Conservation (phyloP, 2,113 vertebrate genomes). For the Cettia cetti region DNA sequence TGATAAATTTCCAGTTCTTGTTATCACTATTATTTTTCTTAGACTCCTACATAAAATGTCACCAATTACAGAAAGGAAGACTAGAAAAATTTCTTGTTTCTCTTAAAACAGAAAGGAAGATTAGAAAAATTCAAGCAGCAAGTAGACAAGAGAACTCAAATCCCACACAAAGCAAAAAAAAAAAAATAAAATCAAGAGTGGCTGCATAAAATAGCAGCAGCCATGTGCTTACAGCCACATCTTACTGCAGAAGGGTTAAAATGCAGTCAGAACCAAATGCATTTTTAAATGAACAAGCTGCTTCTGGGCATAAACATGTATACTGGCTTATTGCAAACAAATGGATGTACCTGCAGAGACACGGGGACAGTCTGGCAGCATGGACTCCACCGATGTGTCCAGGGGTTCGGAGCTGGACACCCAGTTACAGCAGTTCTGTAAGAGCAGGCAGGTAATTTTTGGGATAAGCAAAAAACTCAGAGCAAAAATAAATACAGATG, state of each 20-base stretch:
- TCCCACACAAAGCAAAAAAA: neutral
- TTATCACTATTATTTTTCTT: neutral
- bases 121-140: neutral
- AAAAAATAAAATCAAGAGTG: neutral
- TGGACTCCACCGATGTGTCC: slow-evolving; percentile 89
- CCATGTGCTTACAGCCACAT: neutral
- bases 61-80: neutral
- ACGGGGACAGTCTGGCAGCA: slow-evolving; percentile 92
- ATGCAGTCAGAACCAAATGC: neutral
- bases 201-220: neutral
- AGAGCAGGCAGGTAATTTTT: slow-evolving; percentile 30
- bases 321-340: neutral
- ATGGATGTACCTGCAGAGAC: slow-evolving; percentile 90
- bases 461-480: neutral
- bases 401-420: slow-evolving; percentile 92
- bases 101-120: neutral
- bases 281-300: neutral
- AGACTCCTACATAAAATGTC: neutral
- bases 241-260: neutral
- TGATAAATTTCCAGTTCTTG: neutral
- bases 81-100: neutral
- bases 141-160: neutral
- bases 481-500: neutral
- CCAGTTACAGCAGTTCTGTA: slow-evolving; percentile 95
- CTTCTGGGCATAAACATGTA: neutral